Base-by-base conservation (phyloP, 2,888 invertebrate genomes). In the Neoitamus cyanurus region DNA sequence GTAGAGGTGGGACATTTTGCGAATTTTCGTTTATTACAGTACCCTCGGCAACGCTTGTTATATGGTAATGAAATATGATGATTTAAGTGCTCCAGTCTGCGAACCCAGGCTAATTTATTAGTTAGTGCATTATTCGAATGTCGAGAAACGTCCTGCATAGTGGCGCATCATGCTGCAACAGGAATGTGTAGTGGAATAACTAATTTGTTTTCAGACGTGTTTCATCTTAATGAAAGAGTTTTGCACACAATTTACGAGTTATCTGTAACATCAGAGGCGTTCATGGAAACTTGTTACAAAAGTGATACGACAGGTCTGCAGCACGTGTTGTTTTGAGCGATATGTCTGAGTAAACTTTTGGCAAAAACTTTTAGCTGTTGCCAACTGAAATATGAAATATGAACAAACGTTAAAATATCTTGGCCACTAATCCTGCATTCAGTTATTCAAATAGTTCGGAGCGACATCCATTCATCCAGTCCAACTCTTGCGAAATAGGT, bases 31-130 rank as follows among this genome's bases (percentile, higher is more conserved):
- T 78, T 78, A 46, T 78, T 46, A 48, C 46, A 58, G 30, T n/a
- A 58, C 5, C 78, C 37, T 34, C 31, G 30, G 9, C n/a, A 30
- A 48, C 25, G 48, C 46, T 58, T 78, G 78, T 31, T 48, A 46
- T 78, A 34, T 78, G 78, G 48, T 58, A 78, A 78, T 78, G 78
- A 78, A 78, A 78, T 78, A 48, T 46, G 78, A 58, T 48, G 46
- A 58, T 58, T 78, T 78, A 78, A 78, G 48, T 78, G 78, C 31
- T 78, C 11, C 78, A 46, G 30, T 15, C 78, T 78, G 31, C 78
- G n/a, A 31, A 31, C 31, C 11, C 11, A 15, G 78, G 46, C 28
- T 78, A 78, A 78, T 78, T 78, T 78, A 78, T 78, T 58, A 78
- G 48, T 78, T 58, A 78, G 48, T 78, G 48, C 78, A 78, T 48